Evolutionary conservation across 1,140 invertebrate species (phyloP), one percentile per base, ranked within the genome.

Genomic region (Gryon sp.): DNA sequence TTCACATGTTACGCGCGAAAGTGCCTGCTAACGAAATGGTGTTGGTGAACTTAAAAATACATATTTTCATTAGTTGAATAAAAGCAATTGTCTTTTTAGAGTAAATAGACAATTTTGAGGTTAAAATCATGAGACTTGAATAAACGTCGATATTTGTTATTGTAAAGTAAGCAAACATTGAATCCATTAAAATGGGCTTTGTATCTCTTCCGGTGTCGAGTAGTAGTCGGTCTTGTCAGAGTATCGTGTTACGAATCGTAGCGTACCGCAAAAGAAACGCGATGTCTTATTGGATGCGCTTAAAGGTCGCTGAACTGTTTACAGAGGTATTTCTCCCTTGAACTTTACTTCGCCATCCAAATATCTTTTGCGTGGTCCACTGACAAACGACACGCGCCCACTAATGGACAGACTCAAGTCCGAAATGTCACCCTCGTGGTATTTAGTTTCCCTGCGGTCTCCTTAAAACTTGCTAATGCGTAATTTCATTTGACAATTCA

Each of bases 171-270:
- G 57, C 66, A 72, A 77, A 72, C 60, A 59, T 45, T 24, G 43
- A 63, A 57, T 76, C 74, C 66, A 76, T 76, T 77, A 77, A 72
- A 77, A 40, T 45, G 38, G 32, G 34, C 50, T 46, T 65, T 59
- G 43, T 48, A 41, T 62, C 45, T 32, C 66, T 72, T 77, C 74
- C 66, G 74, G 59, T 40, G 59, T 14, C 20, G 46, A 62, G 34
- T 55, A 62, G 43, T 52, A 60, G 53, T 55, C 30, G 60, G 46
- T 72, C 53, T 52, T 43, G 66, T 76, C 40, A 24, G 43, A 41
- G 66, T 78, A 78, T 78, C 76, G 68, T 45, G 50, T 78, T 78
- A 78, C 76, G 68, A 78, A 78, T 78, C 76, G 55, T 34, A 63
- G 55, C 36, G 63, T 28, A 40, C 55, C 68, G 62, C 60, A 69